Base-by-base conservation (phyloP, 2,888 invertebrate species). In the Caenorhabditis sp. region DNA sequence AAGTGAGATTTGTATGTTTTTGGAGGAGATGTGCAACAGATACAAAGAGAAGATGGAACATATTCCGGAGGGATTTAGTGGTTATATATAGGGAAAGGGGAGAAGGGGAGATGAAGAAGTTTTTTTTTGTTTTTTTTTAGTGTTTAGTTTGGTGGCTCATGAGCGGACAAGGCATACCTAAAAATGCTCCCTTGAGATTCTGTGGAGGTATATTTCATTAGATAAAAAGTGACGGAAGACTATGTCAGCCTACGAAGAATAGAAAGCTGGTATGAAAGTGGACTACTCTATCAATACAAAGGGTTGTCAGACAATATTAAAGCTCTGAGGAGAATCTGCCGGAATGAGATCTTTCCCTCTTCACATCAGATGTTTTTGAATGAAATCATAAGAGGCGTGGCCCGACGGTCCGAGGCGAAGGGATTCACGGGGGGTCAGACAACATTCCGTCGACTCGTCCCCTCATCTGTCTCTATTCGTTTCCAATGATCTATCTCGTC, bases 341-440 rank as follows among this genome's bases (percentile, higher is more conserved):
- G 8, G 24, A 47, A 44, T 44, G 63, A 28, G 41, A 6, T n/a
- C n/a, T 44, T n/a, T 5, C 16, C 16, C 35, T 16, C 22, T 26
- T n/a, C 1, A 12, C 54, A 38, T 38, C 35, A 10, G 16, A 54
- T 54, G 38, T 68, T 68, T 68, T 68, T 68, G 68, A 68, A 68
- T 68, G 68, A 54, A 68, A 68, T 68, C 68, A 54, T 68, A 54
- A 68, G 68, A 68, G 68, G 54, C 54, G 68, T 35, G 68, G 26
- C 26, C n/a, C 14, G 19, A 19, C 22, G 68, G 26, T 16, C n/a
- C 14, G 19, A 19, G 51, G 28, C 22, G 31, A 51, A 51, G 49
- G 68, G 73, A 63, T 44, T 47, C 22, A 58, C 58, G 63, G 54
- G 64, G 38, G 64, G 74, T 64, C 63, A 74, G 74, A 74, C 73